Evolutionary conservation across 1,140 invertebrate species (phyloP), one percentile per base, ranked within the genome.

Genomic region (Leptonema lineaticorne): DNA sequence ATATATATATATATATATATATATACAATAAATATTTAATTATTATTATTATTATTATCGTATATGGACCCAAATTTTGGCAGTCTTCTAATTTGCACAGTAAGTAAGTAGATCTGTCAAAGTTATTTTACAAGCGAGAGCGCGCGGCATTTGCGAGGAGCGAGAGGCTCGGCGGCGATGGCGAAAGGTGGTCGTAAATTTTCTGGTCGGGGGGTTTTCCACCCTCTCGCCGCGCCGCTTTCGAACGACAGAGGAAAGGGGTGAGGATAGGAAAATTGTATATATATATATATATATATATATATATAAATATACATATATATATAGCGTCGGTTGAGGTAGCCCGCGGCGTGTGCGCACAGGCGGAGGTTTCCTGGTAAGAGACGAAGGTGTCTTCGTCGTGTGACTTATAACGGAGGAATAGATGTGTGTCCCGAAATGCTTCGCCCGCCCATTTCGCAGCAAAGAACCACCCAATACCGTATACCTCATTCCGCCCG

Each of bases 101-200:
- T 33, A 67, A 67, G 56, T 67, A 67, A 64, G 50, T 59, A 67
- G 65, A 67, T 67, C 65, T 67, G 65, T 67, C 65, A 67, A 67
- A 67, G 65, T 67, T 59, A 59, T 67, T 58, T 67, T 67, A 67
- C 65, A 59, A 67, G 56, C 56, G 65, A 48, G 65, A 67, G 65
- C 50, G 65, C 65, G 53, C 65, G 65, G 56, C 65, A 67, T 67
- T 53, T 67, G 53, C 37, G 65, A 48, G 64, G 60, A n/a, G n/a
- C n/a, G n/a, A n/a, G n/a, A 46, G 60, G 60, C 24, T 24, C 58
- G 24, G 9, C 30, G 22, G 16, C 20, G 33, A 45, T 11, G 62
- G 62, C n/a, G 29, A 48, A 30, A 56, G 29, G 28, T 20, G 24
- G 50, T 53, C 22, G 50, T 20, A 9, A 45, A 9, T 16, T 16